Percentiles rank a stretch among this genome's conserved stretches.
Conservation (phyloP, 2,888 invertebrate genomes). For the Conomelus anceps region DNA sequence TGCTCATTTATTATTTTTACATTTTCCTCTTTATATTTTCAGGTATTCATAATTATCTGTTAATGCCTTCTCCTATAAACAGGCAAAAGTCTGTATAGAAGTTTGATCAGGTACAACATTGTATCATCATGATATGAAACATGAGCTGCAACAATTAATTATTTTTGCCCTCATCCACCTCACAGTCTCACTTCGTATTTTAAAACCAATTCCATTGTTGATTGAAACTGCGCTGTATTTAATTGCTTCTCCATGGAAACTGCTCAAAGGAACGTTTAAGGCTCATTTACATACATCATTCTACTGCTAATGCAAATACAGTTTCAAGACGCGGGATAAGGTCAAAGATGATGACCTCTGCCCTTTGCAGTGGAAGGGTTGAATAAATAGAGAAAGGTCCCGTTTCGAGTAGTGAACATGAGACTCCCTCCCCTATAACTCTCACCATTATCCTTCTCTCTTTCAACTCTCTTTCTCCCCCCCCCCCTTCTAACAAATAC, state of each 20-base stretch:
- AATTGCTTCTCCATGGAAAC: not conserved
- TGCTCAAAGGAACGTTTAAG: not conserved
- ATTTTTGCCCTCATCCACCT: too few species aligned
- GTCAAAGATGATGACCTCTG: not conserved
- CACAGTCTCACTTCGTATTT: too few species aligned
- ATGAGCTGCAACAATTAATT: too few species aligned
- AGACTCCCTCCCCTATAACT: not conserved
- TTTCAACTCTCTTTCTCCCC: not conserved
- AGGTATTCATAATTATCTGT: too few species aligned
- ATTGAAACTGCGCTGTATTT: too few species aligned
- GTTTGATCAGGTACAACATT: too few species aligned
- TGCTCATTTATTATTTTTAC: too few species aligned
- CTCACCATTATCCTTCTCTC: not conserved
- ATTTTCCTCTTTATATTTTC: too few species aligned
- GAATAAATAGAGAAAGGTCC: not conserved
- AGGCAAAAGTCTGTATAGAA: too few species aligned
- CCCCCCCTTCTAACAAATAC: too few species aligned
- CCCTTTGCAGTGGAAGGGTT: not conserved
- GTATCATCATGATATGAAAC: too few species aligned
- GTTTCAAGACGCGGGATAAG: not conserved
- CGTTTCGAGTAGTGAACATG: not conserved
- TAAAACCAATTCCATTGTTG: not conserved
- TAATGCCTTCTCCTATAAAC: too few species aligned
- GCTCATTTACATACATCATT: not conserved
- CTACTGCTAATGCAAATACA: not conserved